These are phyloP conservation scores for Phalera bucephala DNA, from an alignment of 2,888 invertebrate species.

Conservation along the genomic window DNA sequence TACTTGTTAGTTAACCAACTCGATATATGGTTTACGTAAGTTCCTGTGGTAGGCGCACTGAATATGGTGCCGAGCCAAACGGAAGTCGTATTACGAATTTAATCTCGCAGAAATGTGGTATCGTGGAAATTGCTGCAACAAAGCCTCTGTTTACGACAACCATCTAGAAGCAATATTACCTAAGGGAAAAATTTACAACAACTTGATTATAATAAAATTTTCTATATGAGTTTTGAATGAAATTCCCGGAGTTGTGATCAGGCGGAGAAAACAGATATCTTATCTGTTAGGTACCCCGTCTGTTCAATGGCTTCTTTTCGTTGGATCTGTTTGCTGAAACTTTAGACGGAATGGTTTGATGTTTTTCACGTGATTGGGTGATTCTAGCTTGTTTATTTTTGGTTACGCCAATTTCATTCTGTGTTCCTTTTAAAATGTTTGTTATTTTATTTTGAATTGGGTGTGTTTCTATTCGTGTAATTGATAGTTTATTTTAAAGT, in stretches of 20 bases:
- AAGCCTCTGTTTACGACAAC: slow-evolving; percentile 70
- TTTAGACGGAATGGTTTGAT: slow-evolving; percentile 6
- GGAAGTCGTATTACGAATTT: slow-evolving; percentile 76
- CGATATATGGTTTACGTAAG: slow-evolving; percentile 34
- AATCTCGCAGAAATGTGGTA: slow-evolving; percentile 79
- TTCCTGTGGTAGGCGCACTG: slow-evolving; percentile 60
- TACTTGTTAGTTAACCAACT: slow-evolving; percentile 16
- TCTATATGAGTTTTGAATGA: slow-evolving; percentile 29
- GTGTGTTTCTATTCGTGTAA: too few species aligned
- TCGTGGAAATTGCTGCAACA: slow-evolving; percentile 72
- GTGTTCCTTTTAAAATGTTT: too few species aligned
- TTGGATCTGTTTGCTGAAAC: slow-evolving; percentile 5
- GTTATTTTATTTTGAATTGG: too few species aligned
- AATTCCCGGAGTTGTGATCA: slow-evolving; percentile 16
- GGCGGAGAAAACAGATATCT: slow-evolving; percentile 10
- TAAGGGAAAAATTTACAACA: slow-evolving; percentile 49
- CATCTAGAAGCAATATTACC: slow-evolving; percentile 52
- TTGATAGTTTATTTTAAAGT: too few species aligned
- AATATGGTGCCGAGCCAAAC: slow-evolving; percentile 64
- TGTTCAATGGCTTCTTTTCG: slow-evolving; percentile 13
- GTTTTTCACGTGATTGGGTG: slow-evolving; percentile 8
- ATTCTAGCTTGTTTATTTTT: background rate
- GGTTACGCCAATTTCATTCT: too few species aligned
- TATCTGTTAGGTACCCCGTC: slow-evolving; percentile 12
- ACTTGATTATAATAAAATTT: slow-evolving; percentile 46